These are phyloP conservation scores for Zosterops borbonicus DNA, from an alignment of 2,113 vertebrate genomes.

Conservation along the genomic window DNA sequence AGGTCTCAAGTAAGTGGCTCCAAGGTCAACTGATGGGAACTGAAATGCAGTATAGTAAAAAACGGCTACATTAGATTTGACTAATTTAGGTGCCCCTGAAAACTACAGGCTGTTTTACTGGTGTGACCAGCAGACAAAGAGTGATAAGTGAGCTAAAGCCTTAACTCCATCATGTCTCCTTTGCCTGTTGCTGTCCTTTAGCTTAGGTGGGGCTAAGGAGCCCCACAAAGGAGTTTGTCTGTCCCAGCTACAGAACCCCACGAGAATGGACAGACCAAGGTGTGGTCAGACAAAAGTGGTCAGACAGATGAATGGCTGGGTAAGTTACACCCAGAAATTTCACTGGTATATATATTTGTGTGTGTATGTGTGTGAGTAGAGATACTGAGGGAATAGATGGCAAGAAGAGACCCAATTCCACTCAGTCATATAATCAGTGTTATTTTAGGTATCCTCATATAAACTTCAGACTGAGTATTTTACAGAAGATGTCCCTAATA, in stretches of 20 bases:
- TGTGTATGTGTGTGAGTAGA: not conserved
- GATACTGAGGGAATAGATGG: not conserved
- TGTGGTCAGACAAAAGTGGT: not conserved
- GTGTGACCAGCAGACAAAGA: not conserved
- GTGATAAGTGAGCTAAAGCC: not conserved
- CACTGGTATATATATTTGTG: not conserved
- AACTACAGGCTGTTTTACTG: not conserved
- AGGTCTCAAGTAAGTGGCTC: not conserved
- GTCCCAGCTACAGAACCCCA: not conserved
- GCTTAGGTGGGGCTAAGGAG: not conserved
- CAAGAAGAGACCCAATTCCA: not conserved
- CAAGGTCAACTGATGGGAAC: not conserved
- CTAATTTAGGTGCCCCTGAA: not conserved
- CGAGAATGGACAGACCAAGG: not conserved
- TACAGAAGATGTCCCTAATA: not conserved
- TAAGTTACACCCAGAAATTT: not conserved
- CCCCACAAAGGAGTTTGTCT: not conserved
- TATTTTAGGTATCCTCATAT: not conserved
- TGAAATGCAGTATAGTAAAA: not conserved
- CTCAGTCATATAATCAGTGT: not conserved
- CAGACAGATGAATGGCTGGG: not conserved
- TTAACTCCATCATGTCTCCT: not conserved
- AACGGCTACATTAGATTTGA: not conserved
- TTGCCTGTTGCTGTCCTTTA: not conserved
- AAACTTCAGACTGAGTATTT: not conserved